Base-by-base conservation (phyloP, 2,113 vertebrate genomes). In the Bambusicola thoracicus region DNA sequence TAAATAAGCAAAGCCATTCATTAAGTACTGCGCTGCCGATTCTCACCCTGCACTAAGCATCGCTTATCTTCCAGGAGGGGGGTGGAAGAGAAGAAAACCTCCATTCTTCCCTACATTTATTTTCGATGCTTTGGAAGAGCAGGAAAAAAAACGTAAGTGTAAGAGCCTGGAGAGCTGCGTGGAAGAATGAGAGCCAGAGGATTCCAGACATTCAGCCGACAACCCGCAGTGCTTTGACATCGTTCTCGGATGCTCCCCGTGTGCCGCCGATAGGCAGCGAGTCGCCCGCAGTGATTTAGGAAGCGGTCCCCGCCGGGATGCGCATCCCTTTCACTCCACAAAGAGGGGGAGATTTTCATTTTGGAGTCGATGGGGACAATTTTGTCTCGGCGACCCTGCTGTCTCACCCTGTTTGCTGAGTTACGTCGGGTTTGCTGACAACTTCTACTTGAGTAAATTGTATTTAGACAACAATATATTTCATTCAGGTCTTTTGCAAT, bases 401-500 rank as follows among this genome's bases (percentile, higher is more conserved):
- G 95, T 97, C 97, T 89, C 95, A 94, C 76, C 96, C 96, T 98
- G 97, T 98, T 98, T 98, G 98, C 96, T 69, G 89, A 98, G 95
- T 98, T 98, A 97, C 92, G 89, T 94, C 88, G 95, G 97, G 98
- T 98, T 98, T 98, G 97, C 98, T 97, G 95, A 98, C 98, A 98
- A 98, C 98, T 98, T 99, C 98, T 98, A 98, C 98, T 98, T 97
- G 97, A 99, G 98, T 98, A 98, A 98, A 98, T 98, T 94, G 96
- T 98, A 96, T 98, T 99, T 97, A 98, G 98, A 98, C 98, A 98
- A 98, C 98, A 98, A 96, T 98, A 98, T 98, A 99, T 99, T 99
- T 98, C 98, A 98, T 98, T 98, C 98, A 97, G 96, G 97, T 98
- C 98, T 98, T 98, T 98, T 97, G 98, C 98, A 98, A 97, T 96